Base-by-base conservation (phyloP, 2,797 vertebrate species). In the Syndactyla subalaris region DNA sequence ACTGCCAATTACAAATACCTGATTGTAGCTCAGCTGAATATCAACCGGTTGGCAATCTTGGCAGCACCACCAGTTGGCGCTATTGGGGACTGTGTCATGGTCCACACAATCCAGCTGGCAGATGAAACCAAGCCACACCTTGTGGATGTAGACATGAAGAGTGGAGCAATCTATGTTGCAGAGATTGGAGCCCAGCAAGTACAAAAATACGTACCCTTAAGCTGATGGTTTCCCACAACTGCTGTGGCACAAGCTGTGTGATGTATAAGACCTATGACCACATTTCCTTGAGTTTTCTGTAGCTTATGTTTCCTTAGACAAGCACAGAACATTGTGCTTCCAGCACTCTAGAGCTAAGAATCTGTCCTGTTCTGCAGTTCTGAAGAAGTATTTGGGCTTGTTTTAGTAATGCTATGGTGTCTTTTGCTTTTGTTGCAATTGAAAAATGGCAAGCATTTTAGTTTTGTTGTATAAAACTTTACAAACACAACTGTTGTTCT, bases 171-270 rank as follows among this genome's bases (percentile, higher is more conserved):
- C 92, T 99, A 99, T 9, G 98, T 99, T 55, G 99, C 99, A 12
- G 99, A 99, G 96, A 99, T 99, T 8, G 99, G 99, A 79, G 99
- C 99, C 7, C 98, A 98, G 87, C 99, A 99, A 98, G 99, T 99
- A n/a, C 99, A 99, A 95, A 99, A 98, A 97, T 99, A 98, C 3
- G 80, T 98, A 12, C 98, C 98, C 9, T 95, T 95, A 92, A 89
- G 92, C 34, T 91, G 90, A 92, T 55, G n/a, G 21, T 27, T 71
- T 89, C 41, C 34, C 17, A 55, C 65, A 54, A 10, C 62, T 95
- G 6, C 55, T 0, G 0, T 62, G 52, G 49, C 65, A 38, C 75
- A 79, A 93, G 43, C 17, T 43, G 9, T 55, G 15, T 66, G 77
- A 57, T 12, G 0, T 30, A 2, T 2, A 61, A 85, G 49, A 92